phyloP scores from a whole-genome alignment of 2,888 invertebrate species.

The Odontocerum albicorne region DNA sequence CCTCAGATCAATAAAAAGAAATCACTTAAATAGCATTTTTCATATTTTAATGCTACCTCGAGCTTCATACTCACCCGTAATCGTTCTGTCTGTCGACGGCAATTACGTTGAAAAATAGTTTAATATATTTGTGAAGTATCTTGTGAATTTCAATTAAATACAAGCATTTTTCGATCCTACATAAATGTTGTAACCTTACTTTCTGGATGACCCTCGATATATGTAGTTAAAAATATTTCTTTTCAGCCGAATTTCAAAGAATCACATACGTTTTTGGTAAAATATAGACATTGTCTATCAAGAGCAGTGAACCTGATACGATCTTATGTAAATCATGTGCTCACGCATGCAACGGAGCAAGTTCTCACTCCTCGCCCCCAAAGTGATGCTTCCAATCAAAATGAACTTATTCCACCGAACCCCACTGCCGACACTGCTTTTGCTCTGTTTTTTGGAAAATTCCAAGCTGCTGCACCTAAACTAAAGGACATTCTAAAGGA shows the following conservation, averaged over 20 bases:
- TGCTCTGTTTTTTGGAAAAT: conserved; percentile 92
- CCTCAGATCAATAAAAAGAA: too few species aligned
- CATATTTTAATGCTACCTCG: too few species aligned
- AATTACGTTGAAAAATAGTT: too few species aligned
- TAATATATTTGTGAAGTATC: too few species aligned
- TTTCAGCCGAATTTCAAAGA: conserved; percentile 82
- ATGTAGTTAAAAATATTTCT: conserved; percentile 18
- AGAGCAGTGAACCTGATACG: conserved; percentile 80
- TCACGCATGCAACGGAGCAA: conserved; percentile 79
- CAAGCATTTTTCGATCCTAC: too few species aligned
- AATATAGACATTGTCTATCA: conserved; percentile 82
- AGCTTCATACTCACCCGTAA: too few species aligned
- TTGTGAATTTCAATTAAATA: too few species aligned
- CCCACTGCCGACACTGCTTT: conserved; percentile 66
- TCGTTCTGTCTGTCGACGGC: too few species aligned
- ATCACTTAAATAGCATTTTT: too few species aligned
- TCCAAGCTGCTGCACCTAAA: conserved; percentile 88
- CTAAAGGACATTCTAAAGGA: conserved; percentile 79
- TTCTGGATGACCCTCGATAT: too few species aligned
- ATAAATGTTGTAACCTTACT: too few species aligned
- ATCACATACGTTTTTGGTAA: conserved; percentile 75
- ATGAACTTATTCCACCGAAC: conserved; percentile 26
- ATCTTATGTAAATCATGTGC: conserved; percentile 73
- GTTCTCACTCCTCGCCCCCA: conserved; percentile 54
- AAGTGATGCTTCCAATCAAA: conserved; percentile 41